phyloP scores from a whole-genome alignment of 2,797 vertebrate species.

The Cyprinodon diabolis region DNA sequence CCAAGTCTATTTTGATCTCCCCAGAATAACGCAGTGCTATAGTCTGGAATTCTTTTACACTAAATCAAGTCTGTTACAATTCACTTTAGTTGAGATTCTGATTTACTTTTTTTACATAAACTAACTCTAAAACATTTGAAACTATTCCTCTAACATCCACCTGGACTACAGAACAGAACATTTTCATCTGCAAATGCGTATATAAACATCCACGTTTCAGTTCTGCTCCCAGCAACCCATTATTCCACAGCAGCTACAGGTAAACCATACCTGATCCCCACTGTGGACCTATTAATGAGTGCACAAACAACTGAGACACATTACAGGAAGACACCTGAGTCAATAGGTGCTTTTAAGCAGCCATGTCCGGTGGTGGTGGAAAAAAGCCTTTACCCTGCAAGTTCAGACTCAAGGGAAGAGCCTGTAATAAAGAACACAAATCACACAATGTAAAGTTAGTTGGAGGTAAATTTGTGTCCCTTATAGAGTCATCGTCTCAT shows the following conservation, averaged over 20 bases:
- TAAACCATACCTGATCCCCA: slow-evolving; percentile 2
- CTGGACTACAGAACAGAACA: slow-evolving; percentile 35
- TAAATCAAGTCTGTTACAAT: neutral
- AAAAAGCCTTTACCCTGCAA: neutral
- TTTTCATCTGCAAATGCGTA: slow-evolving; percentile 32
- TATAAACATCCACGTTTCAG: slow-evolving; percentile 18
- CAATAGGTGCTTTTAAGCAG: slow-evolving; percentile 28
- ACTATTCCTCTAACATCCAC: slow-evolving; percentile 37
- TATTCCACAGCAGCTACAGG: slow-evolving; percentile 23
- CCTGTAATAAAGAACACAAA: slow-evolving; percentile 16
- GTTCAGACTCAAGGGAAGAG: too few relatives aligned
- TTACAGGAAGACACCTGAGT: slow-evolving; percentile 25
- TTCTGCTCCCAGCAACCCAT: slow-evolving; percentile 32
- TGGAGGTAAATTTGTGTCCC: slow-evolving; percentile 38
- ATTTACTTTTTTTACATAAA: neutral
- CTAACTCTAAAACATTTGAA: neutral
- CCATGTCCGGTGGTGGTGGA: neutral
- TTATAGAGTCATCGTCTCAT: slow-evolving; percentile 57
- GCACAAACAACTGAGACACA: slow-evolving; percentile 16
- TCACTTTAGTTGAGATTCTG: neutral
- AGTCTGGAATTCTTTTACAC: neutral
- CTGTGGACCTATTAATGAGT: slow-evolving; percentile 27
- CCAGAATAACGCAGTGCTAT: too few relatives aligned
- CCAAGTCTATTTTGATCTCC: too few relatives aligned
- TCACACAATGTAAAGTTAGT: slow-evolving; percentile 28